A percentile compares a stretch with the other conserved stretches of the same genome.
phyloP scores from a whole-genome alignment of 2,797 vertebrate genomes.

The Schizothorax lantsangensis region DNA sequence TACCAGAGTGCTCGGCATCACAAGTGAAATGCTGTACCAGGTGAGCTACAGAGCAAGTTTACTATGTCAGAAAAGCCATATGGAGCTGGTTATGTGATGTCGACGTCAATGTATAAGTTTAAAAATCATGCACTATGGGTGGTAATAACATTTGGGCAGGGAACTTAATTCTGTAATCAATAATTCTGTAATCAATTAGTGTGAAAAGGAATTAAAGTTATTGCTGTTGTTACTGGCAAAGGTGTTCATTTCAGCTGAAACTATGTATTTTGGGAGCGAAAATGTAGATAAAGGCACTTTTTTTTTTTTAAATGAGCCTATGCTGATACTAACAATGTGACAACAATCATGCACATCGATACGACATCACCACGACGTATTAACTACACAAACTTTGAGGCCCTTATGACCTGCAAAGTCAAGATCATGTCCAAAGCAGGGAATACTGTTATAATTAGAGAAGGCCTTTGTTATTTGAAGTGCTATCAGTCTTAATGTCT shows the following conservation, averaged over 20 bases:
- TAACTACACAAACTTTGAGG: constrained; percentile 2
- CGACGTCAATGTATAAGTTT: too few relatives aligned
- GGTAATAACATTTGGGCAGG: not conserved
- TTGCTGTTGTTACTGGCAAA: not conserved
- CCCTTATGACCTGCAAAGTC: constrained; percentile 7
- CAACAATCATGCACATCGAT: not conserved
- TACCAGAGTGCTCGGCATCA: not conserved
- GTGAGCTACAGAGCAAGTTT: not conserved
- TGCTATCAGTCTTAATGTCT: not conserved
- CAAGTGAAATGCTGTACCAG: not conserved
- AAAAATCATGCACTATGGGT: not conserved
- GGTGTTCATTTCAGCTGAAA: not conserved
- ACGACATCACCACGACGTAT: not conserved
- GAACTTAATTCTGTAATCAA: not conserved
- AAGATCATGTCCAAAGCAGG: not conserved
- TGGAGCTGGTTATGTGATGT: not conserved
- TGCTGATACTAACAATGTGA: not conserved
- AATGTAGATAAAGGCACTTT: not conserved
- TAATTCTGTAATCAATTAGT: not conserved
- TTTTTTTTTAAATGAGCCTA: not conserved
- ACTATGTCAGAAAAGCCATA: not conserved
- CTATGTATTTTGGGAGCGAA: not conserved
- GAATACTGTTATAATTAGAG: constrained; percentile 1
- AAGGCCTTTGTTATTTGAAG: constrained; percentile 1
- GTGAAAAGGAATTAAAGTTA: not conserved